Evolutionary conservation across 2,113 vertebrate genomes (phyloP).

Genomic region (Platysternon megacephalum): DNA sequence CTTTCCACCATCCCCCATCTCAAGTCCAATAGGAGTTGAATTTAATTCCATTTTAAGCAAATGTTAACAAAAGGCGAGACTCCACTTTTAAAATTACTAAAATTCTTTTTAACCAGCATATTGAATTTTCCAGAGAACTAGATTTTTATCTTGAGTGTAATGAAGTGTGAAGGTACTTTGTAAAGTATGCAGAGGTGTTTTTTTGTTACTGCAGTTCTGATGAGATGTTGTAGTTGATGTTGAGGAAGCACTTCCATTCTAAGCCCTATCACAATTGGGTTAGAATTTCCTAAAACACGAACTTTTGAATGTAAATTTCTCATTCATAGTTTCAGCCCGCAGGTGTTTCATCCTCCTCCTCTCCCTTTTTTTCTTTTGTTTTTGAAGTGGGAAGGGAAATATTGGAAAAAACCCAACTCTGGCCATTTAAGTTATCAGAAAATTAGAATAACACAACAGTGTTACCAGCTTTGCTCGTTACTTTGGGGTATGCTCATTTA

Average conservation of each 20-base stretch:
- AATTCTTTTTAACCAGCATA: slow-evolving; percentile 57
- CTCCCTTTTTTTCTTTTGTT: neutral
- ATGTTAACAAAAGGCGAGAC: slow-evolving; percentile 70
- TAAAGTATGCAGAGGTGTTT: slow-evolving; percentile 50
- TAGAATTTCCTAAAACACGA: slow-evolving; percentile 40
- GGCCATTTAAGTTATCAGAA: neutral
- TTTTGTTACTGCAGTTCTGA: slow-evolving; percentile 47
- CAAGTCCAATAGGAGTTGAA: slow-evolving; percentile 52
- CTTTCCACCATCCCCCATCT: slow-evolving; percentile 2
- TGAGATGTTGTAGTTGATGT: slow-evolving; percentile 27
- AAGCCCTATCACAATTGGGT: slow-evolving; percentile 32
- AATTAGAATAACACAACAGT: neutral
- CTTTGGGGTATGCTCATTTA: too few species aligned
- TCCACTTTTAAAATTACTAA: slow-evolving; percentile 59
- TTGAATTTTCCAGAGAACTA: slow-evolving; percentile 64
- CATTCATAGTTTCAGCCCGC: neutral
- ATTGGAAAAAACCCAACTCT: neutral
- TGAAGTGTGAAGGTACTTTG: slow-evolving; percentile 37
- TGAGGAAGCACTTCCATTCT: slow-evolving; percentile 37
- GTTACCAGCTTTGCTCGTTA: too few species aligned
- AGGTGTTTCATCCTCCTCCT: neutral
- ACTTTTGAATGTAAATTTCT: slow-evolving; percentile 45
- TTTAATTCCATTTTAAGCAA: slow-evolving; percentile 75
- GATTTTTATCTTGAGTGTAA: slow-evolving; percentile 66
- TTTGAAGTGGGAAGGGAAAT: neutral